Conservation (phyloP, 2,888 invertebrate genomes). For the Alloscopus bannaensis region DNA sequence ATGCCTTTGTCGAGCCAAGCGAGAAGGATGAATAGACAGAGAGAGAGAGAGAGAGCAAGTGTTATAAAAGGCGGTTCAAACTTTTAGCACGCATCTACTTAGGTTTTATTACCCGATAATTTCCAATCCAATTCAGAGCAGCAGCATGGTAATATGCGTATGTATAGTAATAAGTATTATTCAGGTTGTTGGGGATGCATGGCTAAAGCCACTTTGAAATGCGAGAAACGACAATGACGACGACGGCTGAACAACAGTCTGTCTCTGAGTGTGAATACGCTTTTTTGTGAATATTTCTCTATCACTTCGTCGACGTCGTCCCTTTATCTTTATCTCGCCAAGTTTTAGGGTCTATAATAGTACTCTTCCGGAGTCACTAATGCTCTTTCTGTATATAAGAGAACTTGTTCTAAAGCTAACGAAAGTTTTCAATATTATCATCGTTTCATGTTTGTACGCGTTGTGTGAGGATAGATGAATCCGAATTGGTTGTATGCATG, state of each 20-base stretch:
- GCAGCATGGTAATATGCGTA: no score
- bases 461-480: no score
- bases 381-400: no score
- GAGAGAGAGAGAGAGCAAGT: conserved; percentile 32
- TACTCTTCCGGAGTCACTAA: conserved; percentile 20
- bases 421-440: no score
- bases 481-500: no score
- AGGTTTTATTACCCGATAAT: conserved; percentile 72
- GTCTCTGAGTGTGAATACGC: conserved; percentile 39
- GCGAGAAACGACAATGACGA: conserved; percentile 32
- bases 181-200: conserved; percentile 20
- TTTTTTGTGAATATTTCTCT: conserved; percentile 34
- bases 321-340: conserved; percentile 31
- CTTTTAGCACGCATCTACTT: conserved; percentile 67
- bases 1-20: conserved; percentile 17
- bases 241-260: conserved; percentile 52
- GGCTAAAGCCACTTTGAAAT: conserved; percentile 32
- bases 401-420: no score
- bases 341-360: conserved; percentile 58
- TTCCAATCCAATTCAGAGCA: conserved; percentile 68
- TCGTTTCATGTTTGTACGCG: no score
- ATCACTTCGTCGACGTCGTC: conserved; percentile 29
- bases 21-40: conserved; percentile 15
- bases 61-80: conserved; percentile 62
- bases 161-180: no score